Evolutionary conservation across 2,113 vertebrate genomes (phyloP).

Genomic region (Thymallus thymallus): DNA sequence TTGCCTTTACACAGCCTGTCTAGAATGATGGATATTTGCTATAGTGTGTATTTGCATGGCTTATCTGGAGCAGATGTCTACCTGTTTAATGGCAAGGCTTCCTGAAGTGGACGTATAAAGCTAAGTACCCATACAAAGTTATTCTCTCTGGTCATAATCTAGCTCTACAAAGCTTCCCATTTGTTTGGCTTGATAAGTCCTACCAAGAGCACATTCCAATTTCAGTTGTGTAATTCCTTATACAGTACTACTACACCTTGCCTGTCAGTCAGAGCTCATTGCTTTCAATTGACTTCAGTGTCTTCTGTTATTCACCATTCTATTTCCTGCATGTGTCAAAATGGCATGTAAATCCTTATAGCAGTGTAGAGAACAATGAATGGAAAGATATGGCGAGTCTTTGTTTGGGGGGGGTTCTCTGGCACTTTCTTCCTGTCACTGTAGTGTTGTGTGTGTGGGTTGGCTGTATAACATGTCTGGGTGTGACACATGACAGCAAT

Average conservation of each 20-base stretch:
- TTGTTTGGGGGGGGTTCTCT: slow-evolving; percentile 60
- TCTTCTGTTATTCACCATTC: slow-evolving; percentile 36
- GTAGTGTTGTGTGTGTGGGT: slow-evolving; percentile 65
- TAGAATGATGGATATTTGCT: slow-evolving; percentile 44
- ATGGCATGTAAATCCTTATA: slow-evolving; percentile 43
- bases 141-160: slow-evolving; percentile 21
- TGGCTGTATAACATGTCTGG: slow-evolving; percentile 66
- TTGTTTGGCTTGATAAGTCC: slow-evolving; percentile 27
- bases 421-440: slow-evolving; percentile 70
- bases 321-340: slow-evolving; percentile 35
- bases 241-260: slow-evolving; percentile 27
- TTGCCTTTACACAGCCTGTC: slow-evolving; percentile 33
- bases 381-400: slow-evolving; percentile 30
- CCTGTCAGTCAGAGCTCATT: slow-evolving; percentile 32
- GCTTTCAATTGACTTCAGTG: slow-evolving; percentile 21
- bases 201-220: slow-evolving; percentile 40
- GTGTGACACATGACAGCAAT: too few relatives aligned
- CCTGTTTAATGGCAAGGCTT: slow-evolving; percentile 25
- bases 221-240: slow-evolving; percentile 34
- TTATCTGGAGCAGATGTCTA: slow-evolving; percentile 41
- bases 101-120: slow-evolving; percentile 35
- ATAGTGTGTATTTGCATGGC: slow-evolving; percentile 64
- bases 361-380: slow-evolving; percentile 47
- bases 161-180: slow-evolving; percentile 30
- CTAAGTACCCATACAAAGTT: slow-evolving; percentile 32